phyloP scores from a whole-genome alignment of 2,113 vertebrate species.

The Pavo muticus region DNA sequence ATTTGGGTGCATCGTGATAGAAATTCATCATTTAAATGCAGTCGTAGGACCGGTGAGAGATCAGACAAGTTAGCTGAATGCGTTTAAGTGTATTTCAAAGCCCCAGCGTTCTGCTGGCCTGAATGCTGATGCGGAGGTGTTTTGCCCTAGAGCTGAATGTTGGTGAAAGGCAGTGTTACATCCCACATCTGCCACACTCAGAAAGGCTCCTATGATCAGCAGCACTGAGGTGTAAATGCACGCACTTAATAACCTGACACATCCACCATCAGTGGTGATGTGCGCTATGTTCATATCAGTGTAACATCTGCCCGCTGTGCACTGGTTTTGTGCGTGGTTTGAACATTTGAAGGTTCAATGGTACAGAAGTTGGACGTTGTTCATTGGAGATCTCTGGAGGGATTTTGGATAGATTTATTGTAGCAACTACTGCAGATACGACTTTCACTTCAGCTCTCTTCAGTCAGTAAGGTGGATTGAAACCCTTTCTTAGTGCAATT shows the following conservation, averaged over 20 bases:
- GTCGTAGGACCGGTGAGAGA: neutral
- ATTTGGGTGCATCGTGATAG: neutral
- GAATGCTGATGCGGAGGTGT: neutral
- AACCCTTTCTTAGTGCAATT: neutral
- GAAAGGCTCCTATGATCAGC: neutral
- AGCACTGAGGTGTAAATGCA: neutral
- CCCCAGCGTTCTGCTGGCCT: too few relatives aligned
- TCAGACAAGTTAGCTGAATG: neutral
- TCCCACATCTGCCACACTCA: neutral
- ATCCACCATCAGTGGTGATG: neutral
- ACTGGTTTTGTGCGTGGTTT: neutral
- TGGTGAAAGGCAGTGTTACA: neutral
- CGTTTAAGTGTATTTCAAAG: neutral
- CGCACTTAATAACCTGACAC: neutral
- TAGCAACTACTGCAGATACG: neutral
- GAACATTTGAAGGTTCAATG: neutral
- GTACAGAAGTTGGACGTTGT: neutral
- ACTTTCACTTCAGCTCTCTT: neutral
- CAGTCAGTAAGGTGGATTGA: neutral
- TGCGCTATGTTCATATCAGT: neutral
- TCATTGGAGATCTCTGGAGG: neutral
- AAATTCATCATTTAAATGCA: neutral
- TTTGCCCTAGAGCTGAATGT: neutral
- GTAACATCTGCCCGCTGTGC: accelerated
- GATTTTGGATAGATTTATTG: neutral